Evolutionary conservation across 2,113 vertebrate species (phyloP), one percentile per base, ranked within the genome.

Genomic region (Calyptommatus sinebrachiatus): DNA sequence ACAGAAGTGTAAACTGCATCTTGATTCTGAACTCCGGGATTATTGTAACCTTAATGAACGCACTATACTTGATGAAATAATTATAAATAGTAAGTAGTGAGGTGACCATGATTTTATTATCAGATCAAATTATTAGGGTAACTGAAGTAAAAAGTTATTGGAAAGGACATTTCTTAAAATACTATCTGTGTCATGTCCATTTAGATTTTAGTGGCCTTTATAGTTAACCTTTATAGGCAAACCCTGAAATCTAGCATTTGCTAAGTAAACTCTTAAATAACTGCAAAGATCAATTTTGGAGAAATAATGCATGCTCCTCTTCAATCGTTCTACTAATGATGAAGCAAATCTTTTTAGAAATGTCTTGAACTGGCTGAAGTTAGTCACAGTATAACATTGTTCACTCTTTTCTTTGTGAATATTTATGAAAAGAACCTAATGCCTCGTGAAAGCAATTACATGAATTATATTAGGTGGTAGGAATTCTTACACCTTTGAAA

Each of bases 341-440:
- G 4, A 76, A 81, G 76, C 81, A 7, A 18, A 71, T 68, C 26
- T 57, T 80, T 82, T 80, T 62, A 31, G 4, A 57, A 57, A 79
- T 22, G 67, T 28, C 6, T 73, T 81, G 84, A 71, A 0, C n/a
- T n/a, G 26, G 26, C 74, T 6, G 5, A 22, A 67, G 50, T 18
- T 10, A 8, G 16, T 35, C 20, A 48, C n/a, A 21, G 14, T 22
- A 29, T 60, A n/a, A 63, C 48, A 45, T 8, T 66, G 18, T 22
- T 50, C 14, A 1, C 10, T 63, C 48, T 53, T 29, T 53, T 21
- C n/a, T 28, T 53, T 53, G 29, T 22, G 28, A 53, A 73, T 72
- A 72, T 72, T 72, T 78, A 69, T 61, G 45, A 45, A 12, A 67
- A 69, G 50, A 31, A 70, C 31, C 9, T n/a, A 21, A n/a, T 46